Base-by-base conservation (phyloP, 2,888 invertebrate species). In the Adelphocoris suturalis region DNA sequence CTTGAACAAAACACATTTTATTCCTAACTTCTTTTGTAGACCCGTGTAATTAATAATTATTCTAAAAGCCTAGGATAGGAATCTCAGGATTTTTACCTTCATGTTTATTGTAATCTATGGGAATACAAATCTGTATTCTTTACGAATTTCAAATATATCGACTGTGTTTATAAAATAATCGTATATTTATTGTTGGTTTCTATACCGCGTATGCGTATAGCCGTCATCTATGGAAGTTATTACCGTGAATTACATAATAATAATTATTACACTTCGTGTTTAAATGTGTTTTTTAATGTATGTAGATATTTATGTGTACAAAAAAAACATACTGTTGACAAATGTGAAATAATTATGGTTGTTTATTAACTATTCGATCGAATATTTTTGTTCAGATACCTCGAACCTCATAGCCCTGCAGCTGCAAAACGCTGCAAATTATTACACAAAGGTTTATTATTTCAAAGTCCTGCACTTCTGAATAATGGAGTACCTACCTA, bases 211-310 rank as follows among this genome's bases (percentile, higher is more conserved):
- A n/a, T n/a, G n/a, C n/a, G 37, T 7, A 7, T 52, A 52, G 52
- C 11, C 12, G 52, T 52, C 52, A 13, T 52, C 16, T 52, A 52
- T 52, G 52, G 11, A 52, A 52, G 16, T 52, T 52, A 52, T 52
- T 52, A 16, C 11, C 16, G 52, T 52, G 52, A 11, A 52, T 52
- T 16, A 16, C 16, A 52, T n/a, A n/a, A 37, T 2, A 52, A 52
- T 16, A 16, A 2, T 52, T 2, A 52, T 52, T 52, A 52, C 37
- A 37, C 37, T 52, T 52, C 52, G 52, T 52, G 52, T 37, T 37
- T 37, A 52, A 52, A 52, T 52, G 52, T 52, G 52, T 52, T 52
- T 52, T 52, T 52, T 52, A 68, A 68, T 68, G 68, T 68, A 68
- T 3, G 5, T 68, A 68, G 68, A 68, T 68, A 68, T 68, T 68